Base-by-base conservation (phyloP, 2,113 vertebrate species). In the Condylura cristata region DNA sequence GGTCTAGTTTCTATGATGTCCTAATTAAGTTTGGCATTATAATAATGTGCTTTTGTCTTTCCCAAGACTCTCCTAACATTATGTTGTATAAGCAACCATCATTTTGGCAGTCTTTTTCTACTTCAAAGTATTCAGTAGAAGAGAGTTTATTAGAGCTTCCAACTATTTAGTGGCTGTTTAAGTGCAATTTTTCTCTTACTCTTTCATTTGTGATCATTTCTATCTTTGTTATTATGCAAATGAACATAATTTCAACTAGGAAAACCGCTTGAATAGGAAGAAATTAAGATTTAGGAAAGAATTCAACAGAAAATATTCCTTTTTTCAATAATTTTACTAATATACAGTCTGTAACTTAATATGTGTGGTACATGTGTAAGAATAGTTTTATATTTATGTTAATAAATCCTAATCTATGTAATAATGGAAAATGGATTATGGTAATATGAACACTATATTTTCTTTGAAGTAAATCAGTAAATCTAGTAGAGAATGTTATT, bases 191-290 rank as follows among this genome's bases (percentile, higher is more conserved):
- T 84, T 70, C n/a, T 82, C 86, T 58, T 61, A 51, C 94, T 81
- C 83, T 96, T 96, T 93, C 76, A 96, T 96, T 82, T 39, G n/a
- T 72, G 37, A 63, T 68, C 46, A 37, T 84, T 48, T 86, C 37
- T 68, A 56, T 46, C 92, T 79, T 93, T 96, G 83, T 93, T 72
- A 96, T 95, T 96, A 93, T 86, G 28, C 68, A 96, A 96, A 92
- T 74, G 56, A 84, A 84, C 84, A 85, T 80, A 58, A 95, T 97
- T 97, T 96, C 24, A 88, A 37, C 24, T 56, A 51, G 16, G 66
- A 94, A 89, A 84, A 76, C 30, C 60, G 76, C 22, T 89, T 80
- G 81, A 85, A 86, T 80, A 32, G 80, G 76, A 93, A 28, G 3
- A 89, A 91, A 89, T 65, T 10, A 94, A 95, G 86, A 72, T 28